Conservation (phyloP, 1,140 invertebrate genomes). For the Eriosoma lanigerum region DNA sequence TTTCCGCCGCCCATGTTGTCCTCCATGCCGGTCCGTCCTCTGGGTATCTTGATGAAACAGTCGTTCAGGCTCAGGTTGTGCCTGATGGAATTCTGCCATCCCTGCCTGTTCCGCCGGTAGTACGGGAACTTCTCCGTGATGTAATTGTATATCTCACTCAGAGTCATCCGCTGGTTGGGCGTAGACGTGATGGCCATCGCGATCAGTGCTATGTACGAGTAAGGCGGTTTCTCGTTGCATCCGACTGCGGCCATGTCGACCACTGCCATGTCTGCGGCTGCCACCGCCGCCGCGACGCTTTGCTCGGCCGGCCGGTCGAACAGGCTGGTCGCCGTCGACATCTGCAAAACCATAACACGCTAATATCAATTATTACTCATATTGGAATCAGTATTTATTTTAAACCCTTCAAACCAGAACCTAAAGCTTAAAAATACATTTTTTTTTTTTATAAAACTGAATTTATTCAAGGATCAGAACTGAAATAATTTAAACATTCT, state of each 20-base stretch:
- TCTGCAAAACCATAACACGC: background rate
- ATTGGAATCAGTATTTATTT: too few species aligned
- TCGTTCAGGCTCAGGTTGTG: slow-evolving; percentile 98
- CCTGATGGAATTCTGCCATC: slow-evolving; percentile 93
- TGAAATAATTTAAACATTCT: too few species aligned
- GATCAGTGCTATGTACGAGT: slow-evolving; percentile 96
- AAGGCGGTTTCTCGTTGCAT: slow-evolving; percentile 87
- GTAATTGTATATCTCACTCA: slow-evolving; percentile 94
- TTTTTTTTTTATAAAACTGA: too few species aligned
- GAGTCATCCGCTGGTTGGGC: slow-evolving; percentile 89
- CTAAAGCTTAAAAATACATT: too few species aligned
- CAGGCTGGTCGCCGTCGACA: background rate
- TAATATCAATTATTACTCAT: too few species aligned
- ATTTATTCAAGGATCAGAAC: too few species aligned
- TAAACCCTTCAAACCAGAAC: too few species aligned
- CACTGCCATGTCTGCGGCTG: background rate
- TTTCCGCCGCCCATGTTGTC: slow-evolving; percentile 91
- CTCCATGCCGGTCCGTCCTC: slow-evolving; percentile 59
- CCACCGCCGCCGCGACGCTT: background rate
- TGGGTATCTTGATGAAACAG: slow-evolving; percentile 96
- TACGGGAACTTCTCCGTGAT: slow-evolving; percentile 98
- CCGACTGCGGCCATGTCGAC: background rate
- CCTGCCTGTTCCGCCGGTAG: slow-evolving; percentile 95
- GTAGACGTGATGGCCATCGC: slow-evolving; percentile 97
- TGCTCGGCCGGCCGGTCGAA: slow-evolving; percentile 19